Evolutionary conservation across 1,140 invertebrate genomes (phyloP), one percentile per base, ranked within the genome.

Genomic region (Probaryconus sp.): DNA sequence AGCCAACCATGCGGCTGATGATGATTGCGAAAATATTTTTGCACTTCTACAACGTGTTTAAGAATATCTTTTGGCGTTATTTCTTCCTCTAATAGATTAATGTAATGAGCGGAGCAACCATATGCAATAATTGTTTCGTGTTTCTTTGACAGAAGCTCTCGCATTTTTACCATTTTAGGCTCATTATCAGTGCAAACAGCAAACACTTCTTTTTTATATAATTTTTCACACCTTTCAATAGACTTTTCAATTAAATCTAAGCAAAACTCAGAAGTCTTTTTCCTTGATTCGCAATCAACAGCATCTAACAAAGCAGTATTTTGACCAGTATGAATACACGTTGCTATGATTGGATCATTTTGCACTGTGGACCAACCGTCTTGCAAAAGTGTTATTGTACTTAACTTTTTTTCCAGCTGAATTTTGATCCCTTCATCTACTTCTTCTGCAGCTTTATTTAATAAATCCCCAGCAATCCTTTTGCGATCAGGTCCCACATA

Each of bases 101-200:
- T 24, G 10, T 51, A 51, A 24, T 51, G 48, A 16, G 48, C 48
- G 11, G 48, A 2, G 14, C 48, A 51, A 1, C 48, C 48, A 11
- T 51, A 37, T 7, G 31, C 14, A 9, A 51, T 18, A 21, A 51
- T 37, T 21, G 1, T 17, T 1, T 1, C 0, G 3, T n/a, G 14
- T 13, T 51, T 5, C 13, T 51, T 37, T 24, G 18, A 6, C 7
- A 53, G 13, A 16, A n/a, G 20, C 2, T 53, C 10, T 14, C 50
- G 48, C 48, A 51, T 51, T 16, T 26, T 37, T 9, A 48, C 14
- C 45, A 48, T 31, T 33, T 48, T 48, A 10, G 45, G 26, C 45
- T 48, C 45, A 48, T 48, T 48, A 33, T 48, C 45, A 10, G 45
- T 48, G 13, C 45, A 48, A 2, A 48, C 28, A 4, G 45, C 45